A percentile compares a stretch with the other conserved stretches of the same genome.
phyloP scores from a whole-genome alignment of 2,797 vertebrate genomes.

The Sebastes jordani region DNA sequence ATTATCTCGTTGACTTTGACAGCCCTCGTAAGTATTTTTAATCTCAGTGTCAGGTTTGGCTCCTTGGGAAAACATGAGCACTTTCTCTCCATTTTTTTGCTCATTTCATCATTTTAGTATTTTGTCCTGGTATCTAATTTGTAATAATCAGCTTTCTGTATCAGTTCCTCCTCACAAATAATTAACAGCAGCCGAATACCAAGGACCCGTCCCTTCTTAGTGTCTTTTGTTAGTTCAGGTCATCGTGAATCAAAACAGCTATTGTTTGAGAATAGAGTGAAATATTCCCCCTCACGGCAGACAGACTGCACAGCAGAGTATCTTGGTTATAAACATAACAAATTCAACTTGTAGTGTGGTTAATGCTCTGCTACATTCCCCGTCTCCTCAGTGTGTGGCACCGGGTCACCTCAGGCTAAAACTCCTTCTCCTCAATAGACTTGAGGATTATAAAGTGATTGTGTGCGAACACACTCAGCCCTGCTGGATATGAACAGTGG shows the following conservation, averaged over 20 bases:
- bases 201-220: background rate
- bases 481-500: slow-evolving; percentile 64
- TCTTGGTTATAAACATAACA: background rate
- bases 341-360: slow-evolving; percentile 1
- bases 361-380: slow-evolving; percentile 17
- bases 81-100: background rate
- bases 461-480: slow-evolving; percentile 60
- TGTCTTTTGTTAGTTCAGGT: background rate
- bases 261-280: background rate
- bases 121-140: background rate
- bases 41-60: background rate
- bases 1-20: too few species aligned
- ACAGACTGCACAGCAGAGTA: background rate
- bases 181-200: background rate
- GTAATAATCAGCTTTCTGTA: background rate
- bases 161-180: background rate
- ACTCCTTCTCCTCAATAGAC: slow-evolving; percentile 50
- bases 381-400: slow-evolving; percentile 15
- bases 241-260: background rate
- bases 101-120: background rate
- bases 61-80: background rate
- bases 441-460: slow-evolving; percentile 69
- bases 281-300: background rate
- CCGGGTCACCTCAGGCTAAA: slow-evolving; percentile 49
- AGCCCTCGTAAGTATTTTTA: background rate